Evolutionary conservation across 2,888 invertebrate species (phyloP), one percentile per base, ranked within the genome.

Genomic region (Cephus nigrinus): DNA sequence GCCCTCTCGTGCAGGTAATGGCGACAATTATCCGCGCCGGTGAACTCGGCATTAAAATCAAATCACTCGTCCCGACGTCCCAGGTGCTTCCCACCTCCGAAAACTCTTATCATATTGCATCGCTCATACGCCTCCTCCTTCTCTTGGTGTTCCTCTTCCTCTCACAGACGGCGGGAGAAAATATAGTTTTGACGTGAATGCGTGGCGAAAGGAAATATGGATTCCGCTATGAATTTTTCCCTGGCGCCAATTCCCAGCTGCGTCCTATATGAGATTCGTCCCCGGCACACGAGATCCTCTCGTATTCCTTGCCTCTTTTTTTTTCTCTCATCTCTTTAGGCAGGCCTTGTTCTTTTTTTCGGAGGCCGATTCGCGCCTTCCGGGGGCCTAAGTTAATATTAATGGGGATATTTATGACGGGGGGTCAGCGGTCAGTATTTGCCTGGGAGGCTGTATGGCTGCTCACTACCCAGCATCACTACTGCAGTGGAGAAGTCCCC

Each of bases 341-440:
- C 40, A 40, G 40, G 5, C 68, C 69, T 11, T 33, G 34, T 36
- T 74, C 73, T 69, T 68, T 5, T 30, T 69, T 69, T 69, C 69
- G 69, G 69, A 69, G 69, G 69, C 32, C 86, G 87, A 88, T 87
- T 87, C 86, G 86, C 85, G 85, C 84, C 84, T 84, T 79, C 86
- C 82, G 84, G 85, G 82, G 84, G 86, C 88, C 90, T 91, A 90
- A 91, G 90, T 91, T 91, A 91, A 91, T 91, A 91, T 91, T 91
- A 91, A 91, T 91, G 88, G 91, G 90, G 88, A 91, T 91, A 91
- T 91, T 91, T 91, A 91, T 91, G 90, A 88, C 88, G 88, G 79
- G 82, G 86, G 89, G 88, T 88, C 87, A 89, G 86, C 86, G 86
- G 77, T 86, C 85, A 86, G 83, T 86, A 82, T 82, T 81, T 80